These are phyloP conservation scores for Rhinichthys klamathensis DNA, from an alignment of 2,113 vertebrate species.

Conservation along the genomic window DNA sequence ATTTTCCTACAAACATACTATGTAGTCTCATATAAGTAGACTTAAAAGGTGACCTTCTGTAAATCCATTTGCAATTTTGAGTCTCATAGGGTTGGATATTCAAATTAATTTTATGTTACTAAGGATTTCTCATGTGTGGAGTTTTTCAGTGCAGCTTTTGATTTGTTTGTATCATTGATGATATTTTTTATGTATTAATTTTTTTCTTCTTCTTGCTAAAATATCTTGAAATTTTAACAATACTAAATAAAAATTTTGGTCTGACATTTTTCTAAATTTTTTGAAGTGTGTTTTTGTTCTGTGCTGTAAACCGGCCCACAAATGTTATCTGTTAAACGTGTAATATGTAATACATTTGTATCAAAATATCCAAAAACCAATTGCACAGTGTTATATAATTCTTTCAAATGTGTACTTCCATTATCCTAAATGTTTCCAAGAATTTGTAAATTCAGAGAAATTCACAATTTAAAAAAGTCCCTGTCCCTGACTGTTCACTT, in stretches of 20 bases:
- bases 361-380: too few species aligned
- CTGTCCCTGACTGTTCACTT: too few species aligned
- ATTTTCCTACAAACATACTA: not conserved
- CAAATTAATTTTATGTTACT: not conserved
- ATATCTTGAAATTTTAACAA: not conserved
- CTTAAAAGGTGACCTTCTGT: not conserved
- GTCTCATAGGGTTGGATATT: not conserved
- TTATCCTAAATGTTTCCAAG: too few species aligned
- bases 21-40: not conserved
- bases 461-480: too few species aligned
- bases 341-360: too few species aligned
- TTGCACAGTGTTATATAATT: too few species aligned
- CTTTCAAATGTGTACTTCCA: too few species aligned
- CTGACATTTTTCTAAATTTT: not conserved
- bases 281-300: not conserved
- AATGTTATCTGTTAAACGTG: not conserved
- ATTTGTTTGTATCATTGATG: too few species aligned
- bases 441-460: too few species aligned
- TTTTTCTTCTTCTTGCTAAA: too few species aligned
- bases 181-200: too few species aligned
- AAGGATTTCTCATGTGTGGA: too few species aligned
- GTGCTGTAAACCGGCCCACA: not conserved
- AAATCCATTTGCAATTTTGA: not conserved
- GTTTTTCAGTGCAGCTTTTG: not conserved
- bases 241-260: not conserved